Evolutionary conservation across 2,113 vertebrate species (phyloP), one percentile per base, ranked within the genome.

Genomic region (Prunella fulvescens): DNA sequence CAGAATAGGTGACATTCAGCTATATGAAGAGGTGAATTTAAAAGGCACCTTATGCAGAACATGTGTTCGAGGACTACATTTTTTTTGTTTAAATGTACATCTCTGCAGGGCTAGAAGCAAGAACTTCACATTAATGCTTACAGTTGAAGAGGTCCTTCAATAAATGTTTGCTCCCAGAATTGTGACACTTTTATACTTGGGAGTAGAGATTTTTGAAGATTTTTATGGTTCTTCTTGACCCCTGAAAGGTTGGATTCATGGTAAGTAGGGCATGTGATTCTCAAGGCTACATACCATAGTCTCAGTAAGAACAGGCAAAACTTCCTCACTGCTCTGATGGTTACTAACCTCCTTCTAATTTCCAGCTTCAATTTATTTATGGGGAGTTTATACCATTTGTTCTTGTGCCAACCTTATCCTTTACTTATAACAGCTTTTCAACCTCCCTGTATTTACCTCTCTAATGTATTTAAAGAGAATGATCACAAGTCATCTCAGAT

Each of bases 371-470:
- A 56, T 92, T 92, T 96, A 94, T 92, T 95, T 88, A 62, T 66
- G 71, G 64, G 62, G 58, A 90, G 29, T 83, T 88, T 92, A 56
- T 58, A 58, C 33, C 31, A 94, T 92, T 90, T 97, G 91, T 96
- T 96, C 95, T 93, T 6, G 2, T 93, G 96, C 95, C 92, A 96
- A 5, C 6, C 14, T 88, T 94, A 73, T 90, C 42, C 92, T 94
- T 96, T 86, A 92, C 81, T 96, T 94, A 83, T 86, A 96, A 94
- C 56, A 90, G 94, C 80, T 92, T 96, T 90, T 94, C 76, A 94
- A 72, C 76, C 47, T 94, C 76, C 56, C 39, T 74, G 11, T 95
- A 33, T 93, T 93, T 93, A 86, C 47, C 22, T 60, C 20, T 40
- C 31, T 83, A 70, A 90, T 60, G 26, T 74, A 90, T 92, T 94